These are phyloP conservation scores for Smutsia gigantea DNA, from an alignment of 2,797 vertebrate genomes.

Conservation along the genomic window DNA sequence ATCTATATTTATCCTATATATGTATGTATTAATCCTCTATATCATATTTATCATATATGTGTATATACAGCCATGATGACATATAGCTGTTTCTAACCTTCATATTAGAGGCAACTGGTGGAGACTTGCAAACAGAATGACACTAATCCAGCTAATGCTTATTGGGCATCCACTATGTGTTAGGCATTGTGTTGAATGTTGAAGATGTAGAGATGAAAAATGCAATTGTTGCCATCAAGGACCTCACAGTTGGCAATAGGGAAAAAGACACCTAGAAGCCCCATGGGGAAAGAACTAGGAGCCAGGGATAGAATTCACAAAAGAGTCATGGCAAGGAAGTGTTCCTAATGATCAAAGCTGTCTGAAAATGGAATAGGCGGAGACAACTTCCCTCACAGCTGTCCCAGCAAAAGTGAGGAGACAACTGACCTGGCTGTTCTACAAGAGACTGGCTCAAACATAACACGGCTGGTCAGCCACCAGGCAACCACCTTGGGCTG, in stretches of 20 bases:
- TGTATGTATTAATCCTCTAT: neutral
- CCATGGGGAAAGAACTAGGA: neutral
- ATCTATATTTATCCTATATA: neutral
- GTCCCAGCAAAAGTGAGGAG: neutral
- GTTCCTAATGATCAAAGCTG: neutral
- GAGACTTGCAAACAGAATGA: neutral
- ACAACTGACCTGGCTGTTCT: neutral
- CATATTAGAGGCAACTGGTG: neutral
- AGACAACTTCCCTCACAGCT: neutral
- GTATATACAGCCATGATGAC: neutral
- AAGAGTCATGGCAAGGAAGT: neutral
- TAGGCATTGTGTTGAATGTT: neutral
- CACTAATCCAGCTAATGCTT: neutral
- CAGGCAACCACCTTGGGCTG: neutral
- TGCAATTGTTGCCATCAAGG: neutral
- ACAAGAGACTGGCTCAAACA: neutral
- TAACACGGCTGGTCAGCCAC: neutral
- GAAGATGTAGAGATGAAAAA: neutral
- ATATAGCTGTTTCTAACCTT: neutral
- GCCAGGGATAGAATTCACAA: neutral
- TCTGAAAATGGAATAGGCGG: neutral
- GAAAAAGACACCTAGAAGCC: neutral
- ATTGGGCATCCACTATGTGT: neutral
- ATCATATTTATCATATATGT: neutral
- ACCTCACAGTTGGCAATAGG: neutral